Evolutionary conservation across 2,888 invertebrate species (phyloP).

Genomic region (Syrista parreyssii): DNA sequence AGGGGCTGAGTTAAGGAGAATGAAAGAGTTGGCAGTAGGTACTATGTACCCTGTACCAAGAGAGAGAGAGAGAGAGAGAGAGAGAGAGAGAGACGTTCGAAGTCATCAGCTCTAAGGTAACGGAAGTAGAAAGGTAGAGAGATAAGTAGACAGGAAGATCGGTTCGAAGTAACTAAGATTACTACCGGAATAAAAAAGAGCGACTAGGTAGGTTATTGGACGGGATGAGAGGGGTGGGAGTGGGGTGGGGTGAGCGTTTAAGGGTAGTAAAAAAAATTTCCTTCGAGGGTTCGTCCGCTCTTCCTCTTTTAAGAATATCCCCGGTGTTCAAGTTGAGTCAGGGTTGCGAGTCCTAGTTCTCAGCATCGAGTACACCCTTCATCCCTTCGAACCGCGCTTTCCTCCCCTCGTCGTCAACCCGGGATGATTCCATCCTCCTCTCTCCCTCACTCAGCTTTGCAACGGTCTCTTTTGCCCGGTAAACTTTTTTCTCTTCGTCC

Average conservation of each 20-base stretch:
- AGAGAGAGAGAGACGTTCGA: neutral
- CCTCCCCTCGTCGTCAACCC: constrained; percentile 6
- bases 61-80: neutral
- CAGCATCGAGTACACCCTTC: constrained; percentile 8
- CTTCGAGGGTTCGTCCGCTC: neutral
- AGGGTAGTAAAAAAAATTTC: constrained; percentile 1
- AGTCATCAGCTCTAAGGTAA: neutral
- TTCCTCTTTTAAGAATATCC: neutral
- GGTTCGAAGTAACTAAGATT: neutral
- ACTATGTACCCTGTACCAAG: neutral
- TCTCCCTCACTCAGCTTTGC: neutral
- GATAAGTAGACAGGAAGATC: neutral
- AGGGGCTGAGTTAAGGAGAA: neutral
- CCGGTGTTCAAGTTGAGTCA: neutral
- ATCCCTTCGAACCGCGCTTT: neutral
- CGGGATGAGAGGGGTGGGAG: no score
- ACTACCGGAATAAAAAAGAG: neutral
- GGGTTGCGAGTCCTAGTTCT: constrained; percentile 2
- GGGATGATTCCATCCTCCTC: constrained; percentile 10
- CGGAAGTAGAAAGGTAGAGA: neutral
- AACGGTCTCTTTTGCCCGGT: neutral
- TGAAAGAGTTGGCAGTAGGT: neutral
- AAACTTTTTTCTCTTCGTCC: neutral
- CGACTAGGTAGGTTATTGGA: neutral
- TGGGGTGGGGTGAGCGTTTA: neutral